Conservation (phyloP, 2,113 vertebrate genomes). For the Zapornia atra region DNA sequence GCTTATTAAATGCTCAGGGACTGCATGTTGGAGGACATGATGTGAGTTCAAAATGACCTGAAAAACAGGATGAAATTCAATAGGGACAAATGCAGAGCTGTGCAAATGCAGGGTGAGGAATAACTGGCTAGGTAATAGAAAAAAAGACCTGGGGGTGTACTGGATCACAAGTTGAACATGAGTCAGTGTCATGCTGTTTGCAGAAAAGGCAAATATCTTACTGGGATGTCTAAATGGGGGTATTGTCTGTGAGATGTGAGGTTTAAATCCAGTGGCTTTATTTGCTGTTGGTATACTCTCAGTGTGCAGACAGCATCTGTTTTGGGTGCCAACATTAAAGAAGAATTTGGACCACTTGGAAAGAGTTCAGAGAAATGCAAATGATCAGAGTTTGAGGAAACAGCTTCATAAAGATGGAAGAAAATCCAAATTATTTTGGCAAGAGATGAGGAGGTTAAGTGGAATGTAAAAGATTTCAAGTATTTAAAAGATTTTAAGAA, state of each 20-base stretch:
- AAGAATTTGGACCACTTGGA: conserved; percentile 38
- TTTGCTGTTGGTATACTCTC: background rate
- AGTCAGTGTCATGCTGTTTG: conserved; percentile 59
- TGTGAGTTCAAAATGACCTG: conserved; percentile 1
- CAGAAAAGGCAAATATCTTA: conserved; percentile 26
- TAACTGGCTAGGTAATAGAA: conserved; percentile 30
- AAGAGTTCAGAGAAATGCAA: conserved; percentile 19
- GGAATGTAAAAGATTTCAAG: background rate
- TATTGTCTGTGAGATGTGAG: background rate
- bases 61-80: background rate
- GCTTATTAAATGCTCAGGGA: conserved; percentile 16
- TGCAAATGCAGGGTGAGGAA: background rate
- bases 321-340: conserved; percentile 3
- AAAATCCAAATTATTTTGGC: conserved; percentile 33
- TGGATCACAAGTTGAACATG: conserved; percentile 63
- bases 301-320: background rate
- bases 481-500: conserved; percentile 10
- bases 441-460: background rate
- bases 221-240: background rate
- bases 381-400: conserved; percentile 1
- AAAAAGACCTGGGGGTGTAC: conserved; percentile 57
- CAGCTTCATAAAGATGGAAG: conserved; percentile 11
- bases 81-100: background rate
- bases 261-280: background rate
- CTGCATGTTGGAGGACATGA: background rate